Evolutionary conservation across 92 coral and sea anemone species (phyloP), one percentile per base, ranked within the genome.

Genomic region (Anthopleura xanthogrammica): DNA sequence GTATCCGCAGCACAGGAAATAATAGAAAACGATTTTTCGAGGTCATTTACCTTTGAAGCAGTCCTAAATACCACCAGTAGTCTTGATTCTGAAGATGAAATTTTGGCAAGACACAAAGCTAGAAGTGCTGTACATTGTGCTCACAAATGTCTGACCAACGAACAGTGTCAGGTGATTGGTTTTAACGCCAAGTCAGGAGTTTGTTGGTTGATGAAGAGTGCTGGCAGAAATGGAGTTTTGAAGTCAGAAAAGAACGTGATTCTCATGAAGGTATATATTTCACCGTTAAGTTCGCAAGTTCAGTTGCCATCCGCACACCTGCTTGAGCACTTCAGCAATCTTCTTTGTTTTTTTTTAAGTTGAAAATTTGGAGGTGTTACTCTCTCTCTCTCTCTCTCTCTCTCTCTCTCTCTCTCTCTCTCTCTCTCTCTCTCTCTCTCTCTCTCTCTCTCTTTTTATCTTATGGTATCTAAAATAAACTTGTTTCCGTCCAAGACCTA

Each of bases 91-190:
- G 75, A 23, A 12, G 41, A 40, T 24, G 13, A 70, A 24, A 22
- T 23, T 24, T 3, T 70, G 12, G 41, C 43, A 70, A 40, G 24
- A 70, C 68, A 60, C 75, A 79, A 14, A 41, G 39, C 54, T 41
- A 62, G 29, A 19, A 62, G 75, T 62, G 73, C 43, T 60, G 48
- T 79, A 12, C 16, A 43, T 41, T 79, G 83, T 62, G 83, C 83
- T 41, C 43, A 60, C 24, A 79, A 56, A 43, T 79, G 83, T 62
- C 42, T 46, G 50, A 9, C 50, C 50, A 46, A 46, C 50, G 3
- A 46, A 46, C 50, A 46, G 50, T 46, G 83, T 43, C 42, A 41
- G 11, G 83, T 79, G 22, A 79, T 79, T 60, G 83, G 23, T 40
- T 79, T 60, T 11, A 52, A 79, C 68, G 20, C 40, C n/a, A 22